Evolutionary conservation across 2,113 vertebrate species (phyloP).

Genomic region (Oryzias woworae): DNA sequence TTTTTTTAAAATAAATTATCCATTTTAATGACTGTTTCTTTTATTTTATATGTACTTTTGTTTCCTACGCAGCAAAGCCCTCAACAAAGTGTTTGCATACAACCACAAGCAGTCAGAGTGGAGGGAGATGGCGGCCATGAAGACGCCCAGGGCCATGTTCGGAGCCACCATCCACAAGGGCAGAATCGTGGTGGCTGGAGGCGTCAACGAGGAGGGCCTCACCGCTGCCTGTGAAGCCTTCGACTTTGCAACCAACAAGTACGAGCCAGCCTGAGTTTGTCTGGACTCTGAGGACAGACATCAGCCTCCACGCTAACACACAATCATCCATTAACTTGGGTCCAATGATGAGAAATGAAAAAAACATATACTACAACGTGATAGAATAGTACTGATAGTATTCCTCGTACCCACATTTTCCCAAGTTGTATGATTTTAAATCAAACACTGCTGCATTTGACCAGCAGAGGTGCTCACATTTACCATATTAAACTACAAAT

Average conservation of each 20-base stretch:
- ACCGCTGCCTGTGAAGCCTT: conserved; percentile 86
- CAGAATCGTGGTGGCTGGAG: conserved; percentile 88
- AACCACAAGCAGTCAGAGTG: conserved; percentile 97
- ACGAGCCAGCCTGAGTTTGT: conserved; percentile 43
- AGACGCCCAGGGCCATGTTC: conserved; percentile 92
- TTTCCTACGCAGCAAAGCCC: conserved; percentile 84
- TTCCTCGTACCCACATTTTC: no score
- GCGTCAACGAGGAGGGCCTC: conserved; percentile 95
- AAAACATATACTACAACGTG: no score
- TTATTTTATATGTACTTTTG: background rate
- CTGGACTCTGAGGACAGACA: no score
- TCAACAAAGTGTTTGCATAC: conserved; percentile 91
- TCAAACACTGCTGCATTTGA: no score
- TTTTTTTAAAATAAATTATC: no score
- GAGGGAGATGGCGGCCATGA: conserved; percentile 95
- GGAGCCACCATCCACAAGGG: conserved; percentile 88
- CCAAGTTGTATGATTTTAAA: no score
- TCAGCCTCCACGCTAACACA: no score
- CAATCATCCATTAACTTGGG: no score
- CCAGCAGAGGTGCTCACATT: no score
- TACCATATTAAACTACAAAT: no score
- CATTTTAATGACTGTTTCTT: conserved; percentile 1
- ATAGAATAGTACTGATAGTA: no score
- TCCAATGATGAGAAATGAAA: no score
- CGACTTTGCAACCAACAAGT: conserved; percentile 92